phyloP scores from a whole-genome alignment of 2,888 invertebrate genomes.

The Pterobdella sp. region DNA sequence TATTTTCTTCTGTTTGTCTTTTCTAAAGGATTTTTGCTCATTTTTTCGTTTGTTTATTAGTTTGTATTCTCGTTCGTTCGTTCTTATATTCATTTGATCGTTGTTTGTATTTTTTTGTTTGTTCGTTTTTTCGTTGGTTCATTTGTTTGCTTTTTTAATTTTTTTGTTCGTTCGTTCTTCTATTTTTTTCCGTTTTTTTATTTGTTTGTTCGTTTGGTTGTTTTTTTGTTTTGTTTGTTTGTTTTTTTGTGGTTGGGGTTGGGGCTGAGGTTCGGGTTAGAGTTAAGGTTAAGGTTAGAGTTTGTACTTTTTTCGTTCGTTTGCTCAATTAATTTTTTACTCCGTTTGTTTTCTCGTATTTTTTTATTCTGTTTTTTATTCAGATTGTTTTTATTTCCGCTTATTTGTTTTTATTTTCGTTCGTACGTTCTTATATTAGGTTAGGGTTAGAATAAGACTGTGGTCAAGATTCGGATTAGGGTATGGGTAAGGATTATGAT shows the following conservation, averaged over 20 bases:
- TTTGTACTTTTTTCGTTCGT: background rate
- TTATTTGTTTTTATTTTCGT: background rate
- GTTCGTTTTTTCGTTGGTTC: background rate
- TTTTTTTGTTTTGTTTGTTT: background rate
- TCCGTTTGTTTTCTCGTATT: background rate
- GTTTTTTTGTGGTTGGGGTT: too few relatives aligned
- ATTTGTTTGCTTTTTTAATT: background rate
- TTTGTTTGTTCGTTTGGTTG: background rate
- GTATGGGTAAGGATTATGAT: too few relatives aligned
- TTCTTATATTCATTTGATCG: background rate
- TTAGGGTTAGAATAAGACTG: too few relatives aligned
- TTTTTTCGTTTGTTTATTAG: constrained; percentile 1
- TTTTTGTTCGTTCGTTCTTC: background rate
- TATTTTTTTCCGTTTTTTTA: background rate
- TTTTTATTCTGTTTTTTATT: background rate
- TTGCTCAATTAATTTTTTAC: background rate
- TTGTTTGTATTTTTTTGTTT: background rate
- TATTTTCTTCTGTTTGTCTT: too few relatives aligned
- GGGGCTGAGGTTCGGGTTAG: too few relatives aligned
- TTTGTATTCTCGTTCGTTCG: background rate
- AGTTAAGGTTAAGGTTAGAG: too few relatives aligned
- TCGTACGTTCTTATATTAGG: too few relatives aligned
- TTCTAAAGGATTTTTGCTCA: too few relatives aligned
- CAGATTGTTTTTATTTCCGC: background rate
- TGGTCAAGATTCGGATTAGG: too few relatives aligned